Evolutionary conservation across 2,888 invertebrate species (phyloP).

Genomic region (Merodon equestris): DNA sequence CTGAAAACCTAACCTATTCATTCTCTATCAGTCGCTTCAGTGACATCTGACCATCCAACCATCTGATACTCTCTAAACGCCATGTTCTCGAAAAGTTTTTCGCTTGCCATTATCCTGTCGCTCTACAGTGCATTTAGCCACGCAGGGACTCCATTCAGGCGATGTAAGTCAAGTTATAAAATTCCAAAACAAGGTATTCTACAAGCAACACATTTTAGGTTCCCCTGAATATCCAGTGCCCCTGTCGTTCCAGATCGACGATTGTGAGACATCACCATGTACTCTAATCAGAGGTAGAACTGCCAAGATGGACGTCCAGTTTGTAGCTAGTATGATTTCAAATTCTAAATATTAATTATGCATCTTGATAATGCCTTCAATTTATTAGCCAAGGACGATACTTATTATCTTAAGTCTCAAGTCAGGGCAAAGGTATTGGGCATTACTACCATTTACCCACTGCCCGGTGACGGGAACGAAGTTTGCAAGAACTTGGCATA

Average conservation of each 20-base stretch:
- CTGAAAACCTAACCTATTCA: not conserved
- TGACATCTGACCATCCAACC: not conserved
- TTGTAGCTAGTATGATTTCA: conserved; percentile 71
- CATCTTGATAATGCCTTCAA: not conserved
- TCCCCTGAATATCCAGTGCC: conserved; percentile 70
- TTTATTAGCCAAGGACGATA: conserved; percentile 29
- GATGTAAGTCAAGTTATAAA: conserved; percentile 21
- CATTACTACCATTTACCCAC: conserved; percentile 69
- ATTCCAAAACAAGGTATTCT: not conserved
- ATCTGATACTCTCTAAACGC: conserved; percentile 1
- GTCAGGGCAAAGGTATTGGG: conserved; percentile 70
- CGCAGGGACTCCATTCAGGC: conserved; percentile 24
- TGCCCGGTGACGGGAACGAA: conserved; percentile 70
- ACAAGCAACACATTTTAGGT: conserved; percentile 66
- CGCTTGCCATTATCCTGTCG: not conserved
- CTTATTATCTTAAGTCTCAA: conserved; percentile 60
- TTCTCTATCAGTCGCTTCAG: not conserved
- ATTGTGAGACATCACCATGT: conserved; percentile 73
- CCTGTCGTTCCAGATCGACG: conserved; percentile 72
- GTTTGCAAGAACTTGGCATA: conserved; percentile 75
- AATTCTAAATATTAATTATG: not conserved
- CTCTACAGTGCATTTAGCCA: not conserved
- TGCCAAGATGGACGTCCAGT: conserved; percentile 73
- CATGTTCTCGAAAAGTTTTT: conserved; percentile 9
- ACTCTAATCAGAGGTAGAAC: conserved; percentile 70